These are phyloP conservation scores for Oryzias sinensis DNA, from an alignment of 2,797 vertebrate species.

Conservation along the genomic window DNA sequence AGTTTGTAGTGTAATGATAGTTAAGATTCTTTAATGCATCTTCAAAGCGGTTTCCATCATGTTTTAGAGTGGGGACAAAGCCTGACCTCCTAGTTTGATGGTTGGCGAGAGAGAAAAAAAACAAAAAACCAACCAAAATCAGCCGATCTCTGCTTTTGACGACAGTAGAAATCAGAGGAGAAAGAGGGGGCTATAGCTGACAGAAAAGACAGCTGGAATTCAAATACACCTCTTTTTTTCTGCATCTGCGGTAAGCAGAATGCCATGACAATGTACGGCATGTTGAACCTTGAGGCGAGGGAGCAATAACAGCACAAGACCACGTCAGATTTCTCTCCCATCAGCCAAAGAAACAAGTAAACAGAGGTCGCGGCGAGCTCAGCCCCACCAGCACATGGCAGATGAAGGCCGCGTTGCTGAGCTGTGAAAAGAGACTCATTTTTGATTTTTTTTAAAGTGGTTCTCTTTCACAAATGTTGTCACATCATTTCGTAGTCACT, in stretches of 20 bases:
- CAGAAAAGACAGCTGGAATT: slow-evolving; percentile 6
- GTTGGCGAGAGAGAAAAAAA: slow-evolving; percentile 1
- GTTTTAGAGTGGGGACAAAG: not conserved
- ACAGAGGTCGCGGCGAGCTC: slow-evolving; percentile 10
- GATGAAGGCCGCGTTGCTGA: slow-evolving; percentile 14
- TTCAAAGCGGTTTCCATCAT: slow-evolving; percentile 2
- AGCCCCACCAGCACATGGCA: slow-evolving; percentile 10
- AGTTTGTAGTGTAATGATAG: not conserved
- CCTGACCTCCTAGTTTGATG: slow-evolving; percentile 3
- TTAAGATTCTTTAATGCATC: not conserved
- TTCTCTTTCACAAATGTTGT: slow-evolving; percentile 8
- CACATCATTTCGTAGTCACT: slow-evolving; percentile 6
- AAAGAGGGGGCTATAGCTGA: not conserved
- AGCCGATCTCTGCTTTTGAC: slow-evolving; percentile 11
- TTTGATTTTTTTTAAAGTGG: not conserved
- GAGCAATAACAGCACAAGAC: slow-evolving; percentile 22
- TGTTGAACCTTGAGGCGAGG: slow-evolving; percentile 20
- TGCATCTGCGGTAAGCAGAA: slow-evolving; percentile 3
- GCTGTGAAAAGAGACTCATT: slow-evolving; percentile 5
- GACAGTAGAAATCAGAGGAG: slow-evolving; percentile 5
- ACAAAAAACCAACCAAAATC: not conserved
- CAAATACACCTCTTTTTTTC: not conserved
- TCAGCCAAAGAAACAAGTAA: slow-evolving; percentile 10
- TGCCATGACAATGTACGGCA: slow-evolving; percentile 19
- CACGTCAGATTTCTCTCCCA: slow-evolving; percentile 21